Evolutionary conservation across 2,113 vertebrate genomes (phyloP).

Genomic region (Eptatretus burgeri): DNA sequence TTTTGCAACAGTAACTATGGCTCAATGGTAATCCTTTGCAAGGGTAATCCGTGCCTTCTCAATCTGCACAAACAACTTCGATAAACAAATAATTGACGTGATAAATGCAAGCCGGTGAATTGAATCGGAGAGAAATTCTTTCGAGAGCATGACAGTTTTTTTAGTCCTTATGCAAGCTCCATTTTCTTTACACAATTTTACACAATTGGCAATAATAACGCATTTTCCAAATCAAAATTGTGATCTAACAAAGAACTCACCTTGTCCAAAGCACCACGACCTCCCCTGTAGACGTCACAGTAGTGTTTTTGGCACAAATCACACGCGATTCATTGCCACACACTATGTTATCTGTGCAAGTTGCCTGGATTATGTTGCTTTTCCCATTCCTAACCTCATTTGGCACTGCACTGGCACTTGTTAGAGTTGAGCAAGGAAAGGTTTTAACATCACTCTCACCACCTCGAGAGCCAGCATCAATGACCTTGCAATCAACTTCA

Average conservation of each 20-base stretch:
- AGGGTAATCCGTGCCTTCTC: too few relatives aligned
- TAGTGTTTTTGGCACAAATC: constrained; percentile 1
- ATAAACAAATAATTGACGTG: too few relatives aligned
- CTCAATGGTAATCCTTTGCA: too few relatives aligned
- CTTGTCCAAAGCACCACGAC: constrained; percentile 4
- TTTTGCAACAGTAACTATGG: too few relatives aligned
- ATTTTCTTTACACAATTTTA: neutral
- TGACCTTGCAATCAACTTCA: neutral
- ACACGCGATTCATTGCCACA: neutral
- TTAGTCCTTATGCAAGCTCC: too few relatives aligned
- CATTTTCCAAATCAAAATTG: neutral
- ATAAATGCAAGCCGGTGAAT: too few relatives aligned
- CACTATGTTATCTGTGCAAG: neutral
- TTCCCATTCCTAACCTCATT: neutral
- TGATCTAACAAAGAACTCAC: neutral
- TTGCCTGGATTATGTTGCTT: neutral
- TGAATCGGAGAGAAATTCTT: too few relatives aligned
- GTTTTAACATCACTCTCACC: neutral
- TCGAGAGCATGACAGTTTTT: too few relatives aligned
- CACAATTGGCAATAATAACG: neutral
- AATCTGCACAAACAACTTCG: too few relatives aligned
- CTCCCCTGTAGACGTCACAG: constrained; percentile 5
- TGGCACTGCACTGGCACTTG: neutral
- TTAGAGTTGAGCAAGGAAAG: neutral
- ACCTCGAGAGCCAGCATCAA: neutral